phyloP scores from a whole-genome alignment of 2,888 invertebrate species.

The Thera britannica region DNA sequence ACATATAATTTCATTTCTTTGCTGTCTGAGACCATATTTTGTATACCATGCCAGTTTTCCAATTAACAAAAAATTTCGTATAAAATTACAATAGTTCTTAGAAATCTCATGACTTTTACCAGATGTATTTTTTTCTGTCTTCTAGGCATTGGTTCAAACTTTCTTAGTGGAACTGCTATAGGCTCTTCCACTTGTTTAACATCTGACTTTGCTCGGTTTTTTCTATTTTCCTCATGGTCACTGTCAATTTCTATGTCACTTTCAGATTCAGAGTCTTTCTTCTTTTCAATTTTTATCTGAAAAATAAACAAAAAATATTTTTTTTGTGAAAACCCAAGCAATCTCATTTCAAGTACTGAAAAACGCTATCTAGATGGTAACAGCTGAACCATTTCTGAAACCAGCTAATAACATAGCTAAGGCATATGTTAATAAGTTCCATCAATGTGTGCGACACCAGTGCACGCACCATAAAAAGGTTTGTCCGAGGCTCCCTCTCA shows the following conservation, averaged over 20 bases:
- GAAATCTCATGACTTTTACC: constrained; percentile 46
- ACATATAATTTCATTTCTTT: no score
- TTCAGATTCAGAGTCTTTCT: constrained; percentile 75
- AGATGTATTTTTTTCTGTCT: constrained; percentile 82
- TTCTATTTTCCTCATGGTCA: constrained; percentile 62
- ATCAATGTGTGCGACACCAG: no score
- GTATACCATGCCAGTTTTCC: no score
- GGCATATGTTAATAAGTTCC: no score
- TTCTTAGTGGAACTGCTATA: constrained; percentile 64
- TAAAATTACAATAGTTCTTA: not conserved
- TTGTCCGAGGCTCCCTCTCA: no score
- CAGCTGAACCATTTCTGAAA: no score
- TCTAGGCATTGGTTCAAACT: constrained; percentile 75
- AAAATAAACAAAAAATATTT: constrained; percentile 13
- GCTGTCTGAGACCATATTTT: no score
- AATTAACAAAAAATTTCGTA: no score
- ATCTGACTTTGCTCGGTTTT: constrained; percentile 29
- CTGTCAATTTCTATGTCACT: constrained; percentile 86
- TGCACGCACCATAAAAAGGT: no score
- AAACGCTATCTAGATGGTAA: not conserved
- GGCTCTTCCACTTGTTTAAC: constrained; percentile 53
- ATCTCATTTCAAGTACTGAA: not conserved
- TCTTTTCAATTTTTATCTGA: constrained; percentile 81
- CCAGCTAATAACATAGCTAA: no score
- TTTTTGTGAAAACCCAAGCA: no score